phyloP scores from a whole-genome alignment of 2,797 vertebrate species.

The Cottoperca gobio region DNA sequence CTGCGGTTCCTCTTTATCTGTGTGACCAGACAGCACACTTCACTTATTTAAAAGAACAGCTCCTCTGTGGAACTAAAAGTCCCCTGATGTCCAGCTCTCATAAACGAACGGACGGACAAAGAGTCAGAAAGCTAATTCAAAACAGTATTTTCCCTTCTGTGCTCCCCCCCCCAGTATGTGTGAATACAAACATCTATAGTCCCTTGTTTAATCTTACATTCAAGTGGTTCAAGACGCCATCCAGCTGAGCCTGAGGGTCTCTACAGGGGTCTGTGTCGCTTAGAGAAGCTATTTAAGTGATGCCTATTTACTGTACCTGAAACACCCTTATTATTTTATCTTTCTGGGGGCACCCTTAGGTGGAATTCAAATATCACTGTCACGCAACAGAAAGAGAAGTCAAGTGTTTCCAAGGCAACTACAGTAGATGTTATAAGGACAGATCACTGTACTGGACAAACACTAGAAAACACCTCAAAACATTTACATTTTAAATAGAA shows the following conservation, averaged over 20 bases:
- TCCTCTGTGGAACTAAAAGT: constrained; percentile 12
- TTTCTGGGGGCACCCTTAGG: constrained; percentile 27
- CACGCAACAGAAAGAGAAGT: not conserved
- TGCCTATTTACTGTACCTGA: constrained; percentile 37
- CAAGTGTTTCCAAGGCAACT: constrained; percentile 39
- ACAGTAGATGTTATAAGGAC: constrained; percentile 9
- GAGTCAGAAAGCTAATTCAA: constrained; percentile 17
- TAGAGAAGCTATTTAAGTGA: constrained; percentile 32
- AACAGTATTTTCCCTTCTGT: not conserved
- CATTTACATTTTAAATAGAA: not conserved
- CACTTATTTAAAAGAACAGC: constrained; percentile 44
- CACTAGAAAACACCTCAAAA: not conserved
- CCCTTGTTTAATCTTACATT: constrained; percentile 15
- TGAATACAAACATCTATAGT: constrained; percentile 14
- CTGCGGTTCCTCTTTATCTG: constrained; percentile 59
- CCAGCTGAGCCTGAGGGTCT: constrained; percentile 44
- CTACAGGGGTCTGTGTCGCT: constrained; percentile 47
- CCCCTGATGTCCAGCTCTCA: constrained; percentile 12
- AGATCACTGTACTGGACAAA: not conserved
- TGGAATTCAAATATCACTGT: constrained; percentile 44
- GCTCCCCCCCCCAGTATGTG: not conserved
- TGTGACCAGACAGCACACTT: constrained; percentile 58
- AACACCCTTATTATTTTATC: constrained; percentile 38
- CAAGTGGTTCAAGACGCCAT: constrained; percentile 32
- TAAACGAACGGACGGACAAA: constrained; percentile 21